Base-by-base conservation (phyloP, 2,113 vertebrate genomes). In the Myotis lucifugus region DNA sequence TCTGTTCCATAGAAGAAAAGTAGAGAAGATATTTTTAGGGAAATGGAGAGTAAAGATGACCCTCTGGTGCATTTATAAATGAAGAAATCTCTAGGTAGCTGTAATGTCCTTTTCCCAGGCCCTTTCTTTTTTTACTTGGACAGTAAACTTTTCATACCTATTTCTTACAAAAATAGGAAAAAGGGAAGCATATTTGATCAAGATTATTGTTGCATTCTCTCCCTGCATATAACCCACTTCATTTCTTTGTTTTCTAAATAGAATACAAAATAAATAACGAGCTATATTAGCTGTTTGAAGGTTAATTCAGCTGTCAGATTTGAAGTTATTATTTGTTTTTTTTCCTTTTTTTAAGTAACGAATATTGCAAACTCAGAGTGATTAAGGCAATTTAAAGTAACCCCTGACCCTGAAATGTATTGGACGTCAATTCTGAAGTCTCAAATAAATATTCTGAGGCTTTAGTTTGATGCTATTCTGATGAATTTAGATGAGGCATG, bases 401-500 rank as follows among this genome's bases (percentile, higher is more conserved):
- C 7, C 23, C 12, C 14, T 11, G 5, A 54, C 25, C 29, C 50
- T 88, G n/a, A 93, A 89, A 92, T 76, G 48, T 70, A 89, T 12
- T 79, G 42, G 1, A 69, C 42, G 79, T 88, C 82, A 81, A 90
- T 66, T 94, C 15, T 93, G 27, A 83, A 74, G 21, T 72, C 27
- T 52, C 42, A 21, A n/a, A 76, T 64, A 86, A 97, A 85, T 69
- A 88, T 64, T 70, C 40, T 64, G 27, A 78, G 23, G 34, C 6
- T 78, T 73, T 89, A 52, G 79, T 93, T 85, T 91, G 85, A 77
- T 56, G 61, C 46, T 27, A 32, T 76, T 82, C 64, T 66, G 27
- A 70, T 83, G 90, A 86, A 95, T 96, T 91, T 79, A 87, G 79
- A 93, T 64, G 42, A 91, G 40, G 11, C 64, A 70, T 29, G 52